These are phyloP conservation scores for Cheracebus regulus DNA, from an alignment of 2,797 vertebrate genomes.

Conservation along the genomic window DNA sequence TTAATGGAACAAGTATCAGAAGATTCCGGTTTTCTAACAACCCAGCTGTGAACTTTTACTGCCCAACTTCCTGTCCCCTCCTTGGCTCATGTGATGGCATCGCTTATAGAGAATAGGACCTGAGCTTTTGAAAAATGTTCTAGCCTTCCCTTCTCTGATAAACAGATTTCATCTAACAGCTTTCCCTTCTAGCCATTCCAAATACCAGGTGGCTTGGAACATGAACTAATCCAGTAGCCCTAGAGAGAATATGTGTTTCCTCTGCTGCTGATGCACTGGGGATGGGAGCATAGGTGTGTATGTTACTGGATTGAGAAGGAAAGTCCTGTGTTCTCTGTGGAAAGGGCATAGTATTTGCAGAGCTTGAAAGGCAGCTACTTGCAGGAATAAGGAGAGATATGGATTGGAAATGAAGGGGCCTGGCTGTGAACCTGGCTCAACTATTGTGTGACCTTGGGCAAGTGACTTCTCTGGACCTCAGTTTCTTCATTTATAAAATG, in stretches of 20 bases:
- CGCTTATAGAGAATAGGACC: not conserved
- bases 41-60: not conserved
- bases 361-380: not conserved
- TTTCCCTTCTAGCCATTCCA: constrained; percentile 14
- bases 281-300: not conserved
- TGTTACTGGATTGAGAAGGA: not conserved
- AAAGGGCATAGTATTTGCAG: not conserved
- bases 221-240: not conserved
- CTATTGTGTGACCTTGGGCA: not conserved
- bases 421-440: not conserved
- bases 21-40: constrained; percentile 11
- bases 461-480: not conserved
- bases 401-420: not conserved
- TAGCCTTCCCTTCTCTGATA: constrained; percentile 27
- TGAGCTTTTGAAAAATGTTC: not conserved
- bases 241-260: not conserved
- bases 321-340: not conserved
- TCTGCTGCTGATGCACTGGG: not conserved
- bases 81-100: not conserved
- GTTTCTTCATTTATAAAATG: constrained; percentile 18
- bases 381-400: not conserved
- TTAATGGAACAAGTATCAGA: constrained; percentile 14
- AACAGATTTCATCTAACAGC: not conserved
- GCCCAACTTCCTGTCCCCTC: too few species aligned
- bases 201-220: not conserved